These are phyloP conservation scores for Phalacrocorax aristotelis DNA, from an alignment of 2,113 vertebrate genomes.

Conservation along the genomic window DNA sequence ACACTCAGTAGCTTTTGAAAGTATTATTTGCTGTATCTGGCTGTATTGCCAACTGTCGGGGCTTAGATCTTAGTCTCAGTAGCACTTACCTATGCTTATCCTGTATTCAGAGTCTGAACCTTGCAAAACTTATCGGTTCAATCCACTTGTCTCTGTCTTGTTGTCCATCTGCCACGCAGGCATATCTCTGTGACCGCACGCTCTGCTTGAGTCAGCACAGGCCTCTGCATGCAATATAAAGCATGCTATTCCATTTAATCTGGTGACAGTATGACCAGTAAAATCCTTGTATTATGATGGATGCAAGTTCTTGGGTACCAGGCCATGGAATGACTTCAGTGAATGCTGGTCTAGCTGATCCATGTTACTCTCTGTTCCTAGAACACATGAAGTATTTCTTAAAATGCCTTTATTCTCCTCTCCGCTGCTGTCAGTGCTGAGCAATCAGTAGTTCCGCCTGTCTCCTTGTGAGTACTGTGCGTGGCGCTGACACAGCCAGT, in stretches of 20 bases:
- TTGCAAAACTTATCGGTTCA: background rate
- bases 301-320: background rate
- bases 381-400: background rate
- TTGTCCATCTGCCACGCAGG: background rate
- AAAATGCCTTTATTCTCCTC: background rate
- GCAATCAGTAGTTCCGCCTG: background rate
- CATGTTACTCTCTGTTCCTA: background rate
- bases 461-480: background rate
- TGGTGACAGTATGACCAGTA: background rate
- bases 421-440: background rate
- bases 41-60: background rate
- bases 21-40: background rate
- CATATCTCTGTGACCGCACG: fast-evolving
- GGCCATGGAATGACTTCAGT: background rate
- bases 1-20: background rate
- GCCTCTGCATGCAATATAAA: background rate
- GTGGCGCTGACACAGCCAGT: background rate
- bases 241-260: background rate
- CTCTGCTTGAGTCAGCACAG: background rate
- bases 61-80: background rate
- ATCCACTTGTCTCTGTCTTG: background rate
- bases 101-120: background rate
- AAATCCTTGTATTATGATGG: background rate
- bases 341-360: background rate
- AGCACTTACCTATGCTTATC: background rate